phyloP scores from a whole-genome alignment of 2,888 invertebrate species.

The Brachypterus glaber region DNA sequence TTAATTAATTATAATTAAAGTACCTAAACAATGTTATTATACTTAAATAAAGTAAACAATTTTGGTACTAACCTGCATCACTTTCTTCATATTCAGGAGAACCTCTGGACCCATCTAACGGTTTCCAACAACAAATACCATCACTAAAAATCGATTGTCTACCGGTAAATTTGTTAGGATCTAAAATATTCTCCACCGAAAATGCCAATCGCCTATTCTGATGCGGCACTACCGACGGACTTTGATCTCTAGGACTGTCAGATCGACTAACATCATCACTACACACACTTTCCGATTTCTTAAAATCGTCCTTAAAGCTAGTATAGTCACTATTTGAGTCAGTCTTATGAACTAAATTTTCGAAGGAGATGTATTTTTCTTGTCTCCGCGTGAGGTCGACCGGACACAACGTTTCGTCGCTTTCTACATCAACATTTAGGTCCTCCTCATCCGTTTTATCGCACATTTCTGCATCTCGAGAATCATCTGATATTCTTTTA shows the following conservation, averaged over 20 bases:
- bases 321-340: conserved; percentile 29
- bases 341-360: conserved; percentile 30
- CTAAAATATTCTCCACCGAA: conserved; percentile 83
- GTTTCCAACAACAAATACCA: conserved; percentile 45
- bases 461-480: conserved; percentile 37
- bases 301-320: conserved; percentile 30
- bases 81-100: conserved; percentile 47
- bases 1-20: too few relatives aligned
- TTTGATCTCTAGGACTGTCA: conserved; percentile 34
- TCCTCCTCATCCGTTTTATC: conserved; percentile 34
- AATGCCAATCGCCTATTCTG: conserved; percentile 66
- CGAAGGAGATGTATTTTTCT: conserved; percentile 33
- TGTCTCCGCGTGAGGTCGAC: conserved; percentile 41
- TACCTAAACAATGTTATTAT: too few relatives aligned
- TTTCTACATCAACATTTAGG: conserved; percentile 39
- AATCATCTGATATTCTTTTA: conserved; percentile 37
- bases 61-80: conserved; percentile 39
- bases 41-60: not conserved
- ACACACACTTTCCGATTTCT: conserved; percentile 41
- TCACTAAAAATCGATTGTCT: conserved; percentile 41
- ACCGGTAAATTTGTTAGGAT: conserved; percentile 84
- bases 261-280: conserved; percentile 39
- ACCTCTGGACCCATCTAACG: conserved; percentile 41
- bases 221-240: conserved; percentile 43
- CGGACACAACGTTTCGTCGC: conserved; percentile 39